These are phyloP conservation scores for Saturnia pavonia DNA, from an alignment of 2,888 invertebrate genomes.

Conservation along the genomic window DNA sequence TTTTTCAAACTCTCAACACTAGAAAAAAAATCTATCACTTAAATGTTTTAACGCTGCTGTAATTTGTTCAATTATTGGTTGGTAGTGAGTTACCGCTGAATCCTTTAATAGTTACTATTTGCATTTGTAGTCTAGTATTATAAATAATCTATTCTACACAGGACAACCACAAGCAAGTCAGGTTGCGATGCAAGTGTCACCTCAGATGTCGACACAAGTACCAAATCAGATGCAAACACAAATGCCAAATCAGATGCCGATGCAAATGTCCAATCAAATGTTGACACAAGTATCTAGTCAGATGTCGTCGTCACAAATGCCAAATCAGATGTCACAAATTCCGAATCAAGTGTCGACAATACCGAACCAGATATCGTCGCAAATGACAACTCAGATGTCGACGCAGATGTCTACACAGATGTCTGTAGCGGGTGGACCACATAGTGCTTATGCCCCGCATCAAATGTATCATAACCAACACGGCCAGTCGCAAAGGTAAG, in stretches of 20 bases:
- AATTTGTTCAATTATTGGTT: too few species aligned
- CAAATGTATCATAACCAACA: slow-evolving; percentile 55
- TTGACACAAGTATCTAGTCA: slow-evolving; percentile 18
- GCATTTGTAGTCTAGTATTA: background rate
- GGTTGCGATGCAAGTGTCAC: slow-evolving; percentile 27
- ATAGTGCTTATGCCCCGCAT: slow-evolving; percentile 32
- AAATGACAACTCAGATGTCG: slow-evolving; percentile 22
- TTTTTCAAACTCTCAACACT: too few species aligned
- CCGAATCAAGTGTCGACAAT: slow-evolving; percentile 15
- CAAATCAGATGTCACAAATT: slow-evolving; percentile 14
- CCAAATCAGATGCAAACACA: background rate
- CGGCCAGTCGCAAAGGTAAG: slow-evolving; percentile 53
- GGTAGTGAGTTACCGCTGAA: too few species aligned
- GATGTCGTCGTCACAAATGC: slow-evolving; percentile 10
- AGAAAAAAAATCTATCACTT: too few species aligned
- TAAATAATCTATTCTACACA: background rate
- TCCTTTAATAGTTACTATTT: too few species aligned
- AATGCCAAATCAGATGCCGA: background rate
- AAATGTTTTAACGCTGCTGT: too few species aligned
- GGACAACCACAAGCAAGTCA: slow-evolving; percentile 10
- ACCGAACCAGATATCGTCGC: slow-evolving; percentile 22
- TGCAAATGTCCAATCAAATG: slow-evolving; percentile 17
- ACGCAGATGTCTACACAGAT: slow-evolving; percentile 20
- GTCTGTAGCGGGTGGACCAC: slow-evolving; percentile 15
- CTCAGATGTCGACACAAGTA: slow-evolving; percentile 13